phyloP scores from a whole-genome alignment of 2,113 vertebrate species.

The Isichthys henryi region DNA sequence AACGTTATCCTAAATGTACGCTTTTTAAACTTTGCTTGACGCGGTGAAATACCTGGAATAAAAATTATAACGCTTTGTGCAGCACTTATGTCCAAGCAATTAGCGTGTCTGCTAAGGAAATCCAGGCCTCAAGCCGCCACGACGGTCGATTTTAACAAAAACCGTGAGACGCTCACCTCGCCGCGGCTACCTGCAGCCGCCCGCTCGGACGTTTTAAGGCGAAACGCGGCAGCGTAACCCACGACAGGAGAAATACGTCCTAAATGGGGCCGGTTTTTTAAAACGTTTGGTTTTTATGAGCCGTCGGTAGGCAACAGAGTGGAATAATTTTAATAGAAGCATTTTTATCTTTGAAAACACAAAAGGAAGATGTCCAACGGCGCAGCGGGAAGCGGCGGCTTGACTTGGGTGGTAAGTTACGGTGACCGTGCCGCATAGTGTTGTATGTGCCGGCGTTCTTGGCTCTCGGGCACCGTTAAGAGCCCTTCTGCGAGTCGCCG shows the following conservation, averaged over 20 bases:
- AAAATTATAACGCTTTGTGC: constrained; percentile 37
- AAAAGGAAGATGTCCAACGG: constrained; percentile 86
- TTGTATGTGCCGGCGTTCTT: background rate
- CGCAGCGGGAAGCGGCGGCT: constrained; percentile 65
- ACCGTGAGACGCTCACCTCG: constrained; percentile 41
- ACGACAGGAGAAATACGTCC: background rate
- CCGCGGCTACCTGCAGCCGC: constrained; percentile 18
- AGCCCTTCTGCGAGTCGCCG: background rate
- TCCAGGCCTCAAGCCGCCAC: constrained; percentile 53
- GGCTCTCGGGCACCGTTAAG: background rate
- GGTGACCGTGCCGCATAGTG: background rate
- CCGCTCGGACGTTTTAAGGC: constrained; percentile 28
- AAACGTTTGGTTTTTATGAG: constrained; percentile 39
- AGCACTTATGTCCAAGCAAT: constrained; percentile 44
- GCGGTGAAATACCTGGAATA: constrained; percentile 12
- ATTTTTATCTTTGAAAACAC: constrained; percentile 35
- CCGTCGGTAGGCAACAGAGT: constrained; percentile 11
- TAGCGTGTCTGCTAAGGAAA: constrained; percentile 42
- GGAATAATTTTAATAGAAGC: background rate
- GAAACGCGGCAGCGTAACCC: background rate
- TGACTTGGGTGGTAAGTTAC: constrained; percentile 76
- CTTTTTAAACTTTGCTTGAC: constrained; percentile 19
- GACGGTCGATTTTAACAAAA: constrained; percentile 69
- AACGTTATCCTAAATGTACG: constrained; percentile 14
- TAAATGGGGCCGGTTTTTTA: constrained; percentile 34